These are phyloP conservation scores for Scytalopus superciliaris DNA, from an alignment of 2,113 vertebrate species.

Conservation along the genomic window DNA sequence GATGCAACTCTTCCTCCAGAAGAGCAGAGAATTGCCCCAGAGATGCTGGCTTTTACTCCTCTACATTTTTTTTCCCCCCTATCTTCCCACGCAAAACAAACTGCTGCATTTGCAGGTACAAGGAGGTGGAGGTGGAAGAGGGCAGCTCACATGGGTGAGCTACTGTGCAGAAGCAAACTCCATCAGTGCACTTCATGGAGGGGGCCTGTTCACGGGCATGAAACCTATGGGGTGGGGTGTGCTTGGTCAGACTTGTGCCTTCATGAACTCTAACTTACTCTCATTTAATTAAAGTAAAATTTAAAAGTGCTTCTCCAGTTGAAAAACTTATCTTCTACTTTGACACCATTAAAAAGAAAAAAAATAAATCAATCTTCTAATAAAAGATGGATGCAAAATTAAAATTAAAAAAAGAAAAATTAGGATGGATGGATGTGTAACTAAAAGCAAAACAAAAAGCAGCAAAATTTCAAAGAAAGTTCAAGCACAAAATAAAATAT, in stretches of 20 bases:
- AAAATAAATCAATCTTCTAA: neutral
- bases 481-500: neutral
- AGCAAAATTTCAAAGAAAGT: neutral
- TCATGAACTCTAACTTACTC: neutral
- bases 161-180: neutral
- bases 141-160: neutral
- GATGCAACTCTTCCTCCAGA: neutral
- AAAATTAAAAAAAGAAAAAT: neutral
- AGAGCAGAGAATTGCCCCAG: neutral
- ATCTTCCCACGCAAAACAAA: neutral
- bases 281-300: neutral
- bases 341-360: neutral
- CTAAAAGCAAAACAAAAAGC: neutral
- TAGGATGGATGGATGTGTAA: neutral
- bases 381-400: neutral
- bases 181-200: accelerated
- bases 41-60: neutral
- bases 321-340: neutral
- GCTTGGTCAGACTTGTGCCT: neutral
- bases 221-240: neutral
- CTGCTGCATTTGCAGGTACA: neutral
- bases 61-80: neutral
- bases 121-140: neutral
- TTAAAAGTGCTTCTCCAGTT: neutral
- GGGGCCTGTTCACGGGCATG: neutral